Evolutionary conservation across 2,888 invertebrate genomes (phyloP), one percentile per base, ranked within the genome.

Genomic region (Ophion slaviceki): DNA sequence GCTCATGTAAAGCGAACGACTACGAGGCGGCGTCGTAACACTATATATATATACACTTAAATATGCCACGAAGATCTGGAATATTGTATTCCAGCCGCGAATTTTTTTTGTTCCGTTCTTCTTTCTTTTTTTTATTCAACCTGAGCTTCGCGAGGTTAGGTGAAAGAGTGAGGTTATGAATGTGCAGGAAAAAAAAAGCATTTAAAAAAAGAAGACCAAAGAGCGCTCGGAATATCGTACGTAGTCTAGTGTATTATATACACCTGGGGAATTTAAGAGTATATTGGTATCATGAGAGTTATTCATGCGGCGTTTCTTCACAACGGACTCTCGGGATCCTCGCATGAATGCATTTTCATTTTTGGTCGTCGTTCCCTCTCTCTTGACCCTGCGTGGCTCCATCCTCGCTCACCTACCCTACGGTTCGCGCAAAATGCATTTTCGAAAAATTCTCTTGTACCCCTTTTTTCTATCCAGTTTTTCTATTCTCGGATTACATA

Each of bases 171-270:
- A 57, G 71, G 71, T 53, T 71, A 79, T 71, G 71, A 71, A 79
- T 79, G 62, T 32, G 64, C 53, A 4, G 11, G 17, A 53, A 53
- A 53, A 53, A 53, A 53, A 53, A 14, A 5, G 14, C 5, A 14
- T 11, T 14, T 17, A 53, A 53, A 53, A 53, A 53, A 53, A 53
- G 47, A 71, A 64, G 64, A 36, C 32, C 66, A 64, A 59, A 78
- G 28, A 76, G 71, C 20, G 72, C 72, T 59, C 82, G 77, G 85
- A 84, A 53, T 53, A 84, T 82, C 84, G 75, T 80, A 74, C 75
- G 53, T 53, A 66, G 76, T 78, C 80, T 62, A 82, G 80, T 78
- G 80, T 80, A 85, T 72, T 82, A 67, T 77, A 36, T 53, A 53
- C 53, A 53, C 53, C 53, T 53, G 5, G 53, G 17, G 53, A 53